Evolutionary conservation across 2,888 invertebrate species (phyloP).

Genomic region (Nebria brevicollis): DNA sequence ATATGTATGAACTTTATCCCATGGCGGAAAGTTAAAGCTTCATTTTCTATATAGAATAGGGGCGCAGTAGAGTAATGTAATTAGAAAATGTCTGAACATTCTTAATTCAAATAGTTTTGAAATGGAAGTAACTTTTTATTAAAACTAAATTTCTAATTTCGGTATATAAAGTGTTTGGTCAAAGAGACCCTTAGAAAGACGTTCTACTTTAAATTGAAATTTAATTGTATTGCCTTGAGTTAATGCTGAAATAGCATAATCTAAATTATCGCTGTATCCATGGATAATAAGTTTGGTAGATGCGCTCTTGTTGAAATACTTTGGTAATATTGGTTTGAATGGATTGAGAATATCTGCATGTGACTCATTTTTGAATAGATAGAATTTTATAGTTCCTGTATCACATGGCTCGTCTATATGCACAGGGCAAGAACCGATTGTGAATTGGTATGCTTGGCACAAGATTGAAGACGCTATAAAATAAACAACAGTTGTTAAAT

Average conservation of each 20-base stretch:
- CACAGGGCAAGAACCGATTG: constrained; percentile 55
- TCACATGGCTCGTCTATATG: constrained; percentile 60
- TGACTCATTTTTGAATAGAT: constrained; percentile 53
- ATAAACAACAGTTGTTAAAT: neutral
- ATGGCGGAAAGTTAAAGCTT: neutral
- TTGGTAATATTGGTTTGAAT: constrained; percentile 55
- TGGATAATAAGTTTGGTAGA: constrained; percentile 60
- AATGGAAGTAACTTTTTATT: neutral
- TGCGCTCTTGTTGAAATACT: constrained; percentile 51
- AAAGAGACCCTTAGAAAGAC: too few species aligned
- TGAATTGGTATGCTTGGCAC: constrained; percentile 45
- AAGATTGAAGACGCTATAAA: constrained; percentile 24
- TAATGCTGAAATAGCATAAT: constrained; percentile 58
- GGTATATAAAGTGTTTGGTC: too few species aligned
- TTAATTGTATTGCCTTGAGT: constrained; percentile 49
- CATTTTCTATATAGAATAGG: neutral
- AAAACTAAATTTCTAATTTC: too few species aligned
- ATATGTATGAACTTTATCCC: neutral
- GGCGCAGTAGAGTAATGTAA: neutral
- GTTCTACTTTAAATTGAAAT: too few species aligned
- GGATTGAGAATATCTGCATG: constrained; percentile 54
- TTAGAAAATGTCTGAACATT: neutral
- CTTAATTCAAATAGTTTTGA: neutral
- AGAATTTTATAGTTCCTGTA: constrained; percentile 57
- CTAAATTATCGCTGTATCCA: constrained; percentile 62